Conservation (phyloP, 2,113 vertebrate genomes). For the Cricetomys ansorgei region DNA sequence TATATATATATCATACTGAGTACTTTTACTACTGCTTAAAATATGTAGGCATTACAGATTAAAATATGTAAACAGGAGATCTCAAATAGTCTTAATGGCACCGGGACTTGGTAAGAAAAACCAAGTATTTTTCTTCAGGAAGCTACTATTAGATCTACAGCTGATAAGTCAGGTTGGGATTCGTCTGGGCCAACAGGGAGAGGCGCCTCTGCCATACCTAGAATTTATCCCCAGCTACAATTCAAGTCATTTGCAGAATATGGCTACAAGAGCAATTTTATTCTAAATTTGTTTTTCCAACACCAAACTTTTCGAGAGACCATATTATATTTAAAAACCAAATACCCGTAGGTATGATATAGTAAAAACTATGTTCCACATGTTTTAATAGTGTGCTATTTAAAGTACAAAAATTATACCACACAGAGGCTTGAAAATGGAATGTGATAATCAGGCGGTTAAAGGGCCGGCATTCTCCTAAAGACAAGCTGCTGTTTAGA, state of each 20-base stretch:
- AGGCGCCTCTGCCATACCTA: constrained; percentile 41
- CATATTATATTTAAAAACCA: constrained; percentile 76
- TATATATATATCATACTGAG: not conserved
- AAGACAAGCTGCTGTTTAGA: constrained; percentile 25
- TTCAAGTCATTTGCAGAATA: constrained; percentile 70
- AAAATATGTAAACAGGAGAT: not conserved
- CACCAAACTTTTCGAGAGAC: constrained; percentile 60
- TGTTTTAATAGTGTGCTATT: constrained; percentile 77
- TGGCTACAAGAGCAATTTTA: constrained; percentile 73
- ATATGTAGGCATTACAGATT: not conserved
- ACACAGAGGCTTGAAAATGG: constrained; percentile 62
- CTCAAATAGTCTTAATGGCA: not conserved
- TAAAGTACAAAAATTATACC: constrained; percentile 78
- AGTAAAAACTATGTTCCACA: constrained; percentile 68
- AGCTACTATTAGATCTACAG: not conserved
- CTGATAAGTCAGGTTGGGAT: not conserved
- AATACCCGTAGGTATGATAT: constrained; percentile 72
- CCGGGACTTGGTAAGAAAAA: not conserved
- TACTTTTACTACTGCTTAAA: not conserved
- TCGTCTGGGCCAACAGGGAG: not conserved
- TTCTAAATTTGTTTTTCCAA: constrained; percentile 80
- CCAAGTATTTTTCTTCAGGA: not conserved
- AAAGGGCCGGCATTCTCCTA: constrained; percentile 46
- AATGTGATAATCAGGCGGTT: constrained; percentile 64
- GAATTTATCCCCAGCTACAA: constrained; percentile 71